Conservation (phyloP, 2,797 vertebrate species). For the Hylomyscus alleni region DNA sequence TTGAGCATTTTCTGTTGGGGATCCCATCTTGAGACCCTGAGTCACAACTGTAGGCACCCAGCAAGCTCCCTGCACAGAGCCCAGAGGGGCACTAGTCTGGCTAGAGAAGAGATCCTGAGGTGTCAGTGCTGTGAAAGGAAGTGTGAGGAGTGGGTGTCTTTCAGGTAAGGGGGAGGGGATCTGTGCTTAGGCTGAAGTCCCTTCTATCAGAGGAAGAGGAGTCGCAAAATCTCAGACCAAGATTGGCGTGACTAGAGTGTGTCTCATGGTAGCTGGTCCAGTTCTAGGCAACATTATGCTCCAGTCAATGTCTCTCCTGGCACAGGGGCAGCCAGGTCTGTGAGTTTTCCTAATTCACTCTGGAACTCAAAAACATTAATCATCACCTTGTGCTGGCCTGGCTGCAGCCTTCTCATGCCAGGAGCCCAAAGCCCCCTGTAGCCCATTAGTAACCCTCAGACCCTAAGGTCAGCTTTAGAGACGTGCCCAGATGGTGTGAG, state of each 20-base stretch:
- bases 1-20: neutral
- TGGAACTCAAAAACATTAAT: neutral
- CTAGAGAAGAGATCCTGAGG: neutral
- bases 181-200: neutral
- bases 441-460: neutral
- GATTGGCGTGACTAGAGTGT: neutral
- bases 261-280: neutral
- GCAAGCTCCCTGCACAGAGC: neutral
- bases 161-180: neutral
- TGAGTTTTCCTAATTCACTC: neutral
- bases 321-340: neutral
- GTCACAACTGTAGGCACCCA: neutral
- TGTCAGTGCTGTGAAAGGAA: neutral
- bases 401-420: neutral
- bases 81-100: neutral
- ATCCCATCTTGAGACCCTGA: neutral
- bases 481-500: neutral
- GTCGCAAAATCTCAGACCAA: fast-evolving
- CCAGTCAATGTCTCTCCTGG: neutral
- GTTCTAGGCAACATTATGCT: neutral
- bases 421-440: neutral
- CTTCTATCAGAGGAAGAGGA: neutral
- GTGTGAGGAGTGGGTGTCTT: neutral
- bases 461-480: neutral
- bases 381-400: neutral